phyloP scores from a whole-genome alignment of 1,140 invertebrate species.

The Euwallacea fornicatus region DNA sequence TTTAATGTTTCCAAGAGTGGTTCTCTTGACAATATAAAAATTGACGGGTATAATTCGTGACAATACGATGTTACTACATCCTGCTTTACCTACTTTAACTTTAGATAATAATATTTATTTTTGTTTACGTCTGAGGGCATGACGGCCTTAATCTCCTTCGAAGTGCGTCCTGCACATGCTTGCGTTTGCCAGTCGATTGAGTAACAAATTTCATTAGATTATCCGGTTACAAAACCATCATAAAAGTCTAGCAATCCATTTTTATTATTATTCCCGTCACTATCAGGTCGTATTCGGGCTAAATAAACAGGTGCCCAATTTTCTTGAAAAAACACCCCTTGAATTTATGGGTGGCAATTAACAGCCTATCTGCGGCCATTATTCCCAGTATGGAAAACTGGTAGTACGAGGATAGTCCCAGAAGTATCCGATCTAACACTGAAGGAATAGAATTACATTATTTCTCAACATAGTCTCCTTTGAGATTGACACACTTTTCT shows the following conservation, averaged over 20 bases:
- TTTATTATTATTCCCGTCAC: slow-evolving; percentile 13
- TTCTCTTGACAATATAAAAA: no score
- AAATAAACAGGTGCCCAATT: neutral
- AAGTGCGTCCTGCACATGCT: slow-evolving; percentile 9
- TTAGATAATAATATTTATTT: slow-evolving; percentile 9
- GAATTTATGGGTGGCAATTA: slow-evolving; percentile 3
- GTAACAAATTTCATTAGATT: slow-evolving; percentile 7
- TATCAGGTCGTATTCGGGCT: neutral
- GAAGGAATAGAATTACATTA: no score
- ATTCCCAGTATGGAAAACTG: no score
- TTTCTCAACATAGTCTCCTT: no score
- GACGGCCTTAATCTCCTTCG: slow-evolving; percentile 1
- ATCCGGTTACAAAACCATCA: slow-evolving; percentile 1
- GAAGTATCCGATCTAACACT: no score
- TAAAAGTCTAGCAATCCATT: neutral
- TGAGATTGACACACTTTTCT: no score
- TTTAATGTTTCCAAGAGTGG: no score
- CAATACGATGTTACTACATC: no score
- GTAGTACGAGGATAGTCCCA: no score
- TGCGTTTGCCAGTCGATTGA: slow-evolving; percentile 4
- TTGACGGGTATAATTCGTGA: no score
- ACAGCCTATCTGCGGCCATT: neutral
- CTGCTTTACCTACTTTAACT: no score
- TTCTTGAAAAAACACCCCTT: slow-evolving; percentile 4
- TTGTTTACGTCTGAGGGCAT: slow-evolving; percentile 11